Evolutionary conservation across 2,888 invertebrate species (phyloP).

Genomic region (Caenorhabditis angaria): DNA sequence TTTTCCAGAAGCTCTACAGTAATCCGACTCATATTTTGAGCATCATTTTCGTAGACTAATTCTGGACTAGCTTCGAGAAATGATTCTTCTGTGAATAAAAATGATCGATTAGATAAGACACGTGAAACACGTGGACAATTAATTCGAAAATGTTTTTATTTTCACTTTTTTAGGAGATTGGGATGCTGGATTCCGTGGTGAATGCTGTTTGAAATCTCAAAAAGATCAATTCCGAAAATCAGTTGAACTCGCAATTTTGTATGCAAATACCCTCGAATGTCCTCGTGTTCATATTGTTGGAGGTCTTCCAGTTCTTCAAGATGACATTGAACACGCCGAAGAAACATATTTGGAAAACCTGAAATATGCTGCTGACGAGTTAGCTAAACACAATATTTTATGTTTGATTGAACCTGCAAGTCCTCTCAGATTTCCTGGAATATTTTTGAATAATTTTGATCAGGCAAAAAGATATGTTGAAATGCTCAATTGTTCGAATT

Average conservation of each 20-base stretch:
- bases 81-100: no score
- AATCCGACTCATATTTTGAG: no score
- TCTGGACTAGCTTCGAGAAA: no score
- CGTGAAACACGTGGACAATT: no score
- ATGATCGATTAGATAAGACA: no score
- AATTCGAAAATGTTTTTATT: no score
- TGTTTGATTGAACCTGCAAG: slow-evolving; percentile 87
- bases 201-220: slow-evolving; percentile 48
- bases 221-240: slow-evolving; percentile 46
- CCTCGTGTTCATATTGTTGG: slow-evolving; percentile 86
- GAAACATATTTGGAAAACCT: slow-evolving; percentile 82
- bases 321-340: slow-evolving; percentile 75
- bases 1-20: no score
- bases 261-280: slow-evolving; percentile 61
- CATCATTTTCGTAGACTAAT: no score
- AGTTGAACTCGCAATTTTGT: slow-evolving; percentile 56
- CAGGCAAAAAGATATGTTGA: slow-evolving; percentile 82
- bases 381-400: slow-evolving; percentile 75
- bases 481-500: slow-evolving; percentile 81
- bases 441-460: slow-evolving; percentile 84
- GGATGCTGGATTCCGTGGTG: slow-evolving; percentile 54
- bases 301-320: slow-evolving; percentile 75
- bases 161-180: slow-evolving; percentile 24
- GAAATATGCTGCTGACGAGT: slow-evolving; percentile 79
- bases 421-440: slow-evolving; percentile 83